Percentiles rank a stretch among this genome's conserved stretches.
Evolutionary conservation across 35 echinoderm and acorn worm species (phyloP).

Genomic region (Eucidaris tribuloides): DNA sequence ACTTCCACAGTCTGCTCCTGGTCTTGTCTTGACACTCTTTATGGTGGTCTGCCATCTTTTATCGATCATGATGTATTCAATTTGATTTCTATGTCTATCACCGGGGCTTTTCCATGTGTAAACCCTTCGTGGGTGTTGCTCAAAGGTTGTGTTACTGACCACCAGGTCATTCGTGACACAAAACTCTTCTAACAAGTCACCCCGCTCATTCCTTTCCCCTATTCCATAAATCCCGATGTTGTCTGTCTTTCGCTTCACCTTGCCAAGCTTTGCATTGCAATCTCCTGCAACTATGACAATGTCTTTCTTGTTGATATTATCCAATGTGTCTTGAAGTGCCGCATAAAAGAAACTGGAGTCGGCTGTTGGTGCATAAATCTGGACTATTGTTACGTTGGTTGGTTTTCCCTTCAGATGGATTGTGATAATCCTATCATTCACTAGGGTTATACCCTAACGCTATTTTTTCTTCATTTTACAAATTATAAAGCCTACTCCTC

Average conservation of each 20-base stretch:
- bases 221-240: not conserved
- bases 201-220: not conserved
- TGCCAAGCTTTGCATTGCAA: conserved; percentile 19
- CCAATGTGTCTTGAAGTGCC: not conserved
- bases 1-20: not conserved
- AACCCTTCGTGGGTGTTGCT: conserved; percentile 6
- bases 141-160: not conserved
- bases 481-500: conserved; percentile 12
- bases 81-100: not conserved
- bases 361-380: not conserved
- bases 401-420: not conserved
- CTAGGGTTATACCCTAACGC: not conserved
- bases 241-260: not conserved
- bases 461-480: not conserved
- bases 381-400: not conserved
- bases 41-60: not conserved
- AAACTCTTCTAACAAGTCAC: conserved; percentile 6
- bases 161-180: not conserved
- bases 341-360: not conserved
- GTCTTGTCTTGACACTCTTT: not conserved
- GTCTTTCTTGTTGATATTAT: conserved; percentile 5
- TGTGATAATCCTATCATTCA: not conserved
- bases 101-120: not conserved
- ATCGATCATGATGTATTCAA: not conserved
- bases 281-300: not conserved